A percentile compares a stretch with the other conserved stretches of the same genome.
These are phyloP conservation scores for Choristoneura fumiferana DNA, from an alignment of 1,140 invertebrate genomes.

Conservation along the genomic window DNA sequence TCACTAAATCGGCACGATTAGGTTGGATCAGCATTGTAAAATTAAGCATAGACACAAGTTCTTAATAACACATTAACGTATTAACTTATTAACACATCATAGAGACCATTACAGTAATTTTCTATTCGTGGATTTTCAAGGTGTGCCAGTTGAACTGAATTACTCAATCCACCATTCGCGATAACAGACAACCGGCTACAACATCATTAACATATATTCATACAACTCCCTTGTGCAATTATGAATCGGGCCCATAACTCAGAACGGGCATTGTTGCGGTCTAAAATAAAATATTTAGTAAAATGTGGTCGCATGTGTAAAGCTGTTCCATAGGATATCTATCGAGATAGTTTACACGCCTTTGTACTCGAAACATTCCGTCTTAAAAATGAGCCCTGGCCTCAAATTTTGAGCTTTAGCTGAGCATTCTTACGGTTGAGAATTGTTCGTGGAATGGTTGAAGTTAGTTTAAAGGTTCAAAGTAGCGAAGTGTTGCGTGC, in stretches of 20 bases:
- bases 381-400: constrained; percentile 19
- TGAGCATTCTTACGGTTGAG: constrained; percentile 26
- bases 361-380: constrained; percentile 28
- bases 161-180: constrained; percentile 17
- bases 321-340: constrained; percentile 42
- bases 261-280: constrained; percentile 36
- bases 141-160: too few relatives aligned
- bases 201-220: constrained; percentile 50
- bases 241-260: constrained; percentile 40
- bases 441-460: constrained; percentile 27
- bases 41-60: too few relatives aligned
- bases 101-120: too few relatives aligned
- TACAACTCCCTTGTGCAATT: constrained; percentile 36
- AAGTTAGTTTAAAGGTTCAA: constrained; percentile 43
- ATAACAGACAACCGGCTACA: constrained; percentile 26
- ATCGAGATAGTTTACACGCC: constrained; percentile 40
- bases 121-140: too few relatives aligned
- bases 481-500: constrained; percentile 57
- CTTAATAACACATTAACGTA: too few relatives aligned
- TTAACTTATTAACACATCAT: too few relatives aligned
- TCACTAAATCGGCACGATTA: too few relatives aligned
- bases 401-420: neutral
- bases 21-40: too few relatives aligned
- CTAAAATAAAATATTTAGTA: constrained; percentile 52
- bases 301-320: constrained; percentile 47